These are phyloP conservation scores for Daubentonia madagascariensis DNA, from an alignment of 2,113 vertebrate genomes.

Conservation along the genomic window DNA sequence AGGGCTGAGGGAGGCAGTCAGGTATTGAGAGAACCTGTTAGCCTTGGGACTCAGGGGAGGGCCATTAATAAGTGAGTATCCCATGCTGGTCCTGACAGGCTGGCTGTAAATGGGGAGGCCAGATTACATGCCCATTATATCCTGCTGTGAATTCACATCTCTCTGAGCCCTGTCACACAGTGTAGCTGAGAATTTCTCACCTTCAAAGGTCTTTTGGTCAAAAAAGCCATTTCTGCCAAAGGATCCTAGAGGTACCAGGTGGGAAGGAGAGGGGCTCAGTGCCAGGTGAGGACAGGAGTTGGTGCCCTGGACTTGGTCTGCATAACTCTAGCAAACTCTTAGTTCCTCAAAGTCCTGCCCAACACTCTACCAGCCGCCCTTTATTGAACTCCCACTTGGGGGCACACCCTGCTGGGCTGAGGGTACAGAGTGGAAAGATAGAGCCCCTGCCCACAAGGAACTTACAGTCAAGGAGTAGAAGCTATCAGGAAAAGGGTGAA, in stretches of 20 bases:
- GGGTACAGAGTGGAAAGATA: neutral
- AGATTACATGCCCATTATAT: neutral
- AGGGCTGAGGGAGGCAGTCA: neutral
- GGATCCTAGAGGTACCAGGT: neutral
- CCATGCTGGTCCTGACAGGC: neutral
- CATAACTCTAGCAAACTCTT: neutral
- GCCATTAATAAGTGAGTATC: neutral
- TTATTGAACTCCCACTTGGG: neutral
- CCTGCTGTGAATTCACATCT: neutral
- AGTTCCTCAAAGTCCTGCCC: neutral
- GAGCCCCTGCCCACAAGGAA: neutral
- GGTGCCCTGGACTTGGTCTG: neutral
- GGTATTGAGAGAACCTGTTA: neutral
- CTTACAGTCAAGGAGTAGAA: neutral
- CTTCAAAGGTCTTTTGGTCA: neutral
- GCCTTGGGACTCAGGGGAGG: neutral
- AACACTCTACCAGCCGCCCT: neutral
- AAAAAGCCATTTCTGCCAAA: neutral
- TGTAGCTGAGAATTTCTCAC: neutral
- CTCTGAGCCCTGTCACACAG: neutral
- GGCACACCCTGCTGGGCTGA: neutral
- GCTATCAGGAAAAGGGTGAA: neutral
- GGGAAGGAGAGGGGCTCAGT: neutral
- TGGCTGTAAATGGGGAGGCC: neutral
- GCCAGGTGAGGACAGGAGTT: neutral